These are phyloP conservation scores for Trachemys scripta DNA, from an alignment of 2,113 vertebrate genomes.

Conservation along the genomic window DNA sequence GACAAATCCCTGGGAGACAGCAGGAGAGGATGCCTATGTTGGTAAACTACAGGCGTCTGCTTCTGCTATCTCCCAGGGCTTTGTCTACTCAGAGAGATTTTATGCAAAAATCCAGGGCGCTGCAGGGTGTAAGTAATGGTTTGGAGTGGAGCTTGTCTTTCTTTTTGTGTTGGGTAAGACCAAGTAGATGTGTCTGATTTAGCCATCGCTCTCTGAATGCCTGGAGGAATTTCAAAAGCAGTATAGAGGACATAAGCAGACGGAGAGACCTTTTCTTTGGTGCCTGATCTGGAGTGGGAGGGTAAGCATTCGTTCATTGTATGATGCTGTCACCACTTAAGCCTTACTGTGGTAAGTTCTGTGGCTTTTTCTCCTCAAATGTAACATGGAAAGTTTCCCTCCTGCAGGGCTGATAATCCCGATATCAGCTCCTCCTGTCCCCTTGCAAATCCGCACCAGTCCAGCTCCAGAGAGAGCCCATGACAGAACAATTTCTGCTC, in stretches of 20 bases:
- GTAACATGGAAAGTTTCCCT: slow-evolving; percentile 48
- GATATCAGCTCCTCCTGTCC: slow-evolving; percentile 66
- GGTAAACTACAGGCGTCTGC: too few species aligned
- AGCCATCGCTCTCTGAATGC: background rate
- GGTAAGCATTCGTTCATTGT: background rate
- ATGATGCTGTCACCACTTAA: slow-evolving; percentile 1
- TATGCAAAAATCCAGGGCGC: too few species aligned
- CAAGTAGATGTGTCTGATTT: background rate
- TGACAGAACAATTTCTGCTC: slow-evolving; percentile 49
- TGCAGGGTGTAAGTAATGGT: background rate
- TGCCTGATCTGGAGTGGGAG: background rate
- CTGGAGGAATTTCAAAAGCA: background rate
- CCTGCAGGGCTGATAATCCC: slow-evolving; percentile 50
- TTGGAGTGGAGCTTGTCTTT: background rate
- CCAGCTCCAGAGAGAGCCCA: slow-evolving; percentile 58
- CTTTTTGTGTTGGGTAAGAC: background rate
- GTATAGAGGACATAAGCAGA: background rate
- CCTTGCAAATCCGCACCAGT: slow-evolving; percentile 50
- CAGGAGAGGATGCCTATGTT: too few species aligned
- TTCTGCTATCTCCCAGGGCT: too few species aligned
- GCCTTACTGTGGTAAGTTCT: slow-evolving; percentile 38
- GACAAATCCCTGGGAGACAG: background rate
- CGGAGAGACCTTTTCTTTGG: background rate
- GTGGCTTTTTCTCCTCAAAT: slow-evolving; percentile 37
- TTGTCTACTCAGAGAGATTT: too few species aligned